Evolutionary conservation across 2,888 invertebrate genomes (phyloP), one percentile per base, ranked within the genome.

Genomic region (Orthosia incerta): DNA sequence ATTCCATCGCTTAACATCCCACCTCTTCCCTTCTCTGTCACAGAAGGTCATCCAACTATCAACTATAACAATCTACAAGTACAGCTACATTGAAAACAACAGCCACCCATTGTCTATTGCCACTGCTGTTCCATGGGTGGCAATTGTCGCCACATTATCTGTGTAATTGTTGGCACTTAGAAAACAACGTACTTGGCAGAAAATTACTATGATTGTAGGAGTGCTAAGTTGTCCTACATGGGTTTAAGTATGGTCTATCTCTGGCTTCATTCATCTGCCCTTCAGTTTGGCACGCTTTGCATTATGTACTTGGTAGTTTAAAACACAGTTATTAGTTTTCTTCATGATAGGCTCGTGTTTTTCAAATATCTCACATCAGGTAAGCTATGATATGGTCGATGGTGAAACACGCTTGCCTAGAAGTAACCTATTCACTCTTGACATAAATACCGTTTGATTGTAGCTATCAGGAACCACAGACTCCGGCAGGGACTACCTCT

Each of bases 151-250:
- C n/a, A n/a, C 57, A 45, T 50, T 76, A 70, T 50, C 63, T 16
- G n/a, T 56, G 45, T 69, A 76, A 76, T 69, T 62, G 48, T 69
- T 57, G 39, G 11, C 63, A 31, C 59, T 45, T 59, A 48, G 59
- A 70, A 11, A 53, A 48, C 45, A 39, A 23, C 5, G 70, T 63
- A 13, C 57, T 76, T 69, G 48, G n/a, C 18, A 26, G n/a, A n/a
- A 57, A 64, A 64, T 76, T 13, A 63, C 63, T 55, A 2, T 63
- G 63, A 48, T 59, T 63, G 18, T 46, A 61, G 39, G 26, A 53
- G 50, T 61, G 45, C 11, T 59, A 11, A 51, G 74, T 39, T 73
- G 74, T 23, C n/a, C 48, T 53, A 55, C 55, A 26, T 48, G 12
- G n/a, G 15, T 13, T 26, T 66, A 46, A 66, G 55, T 74, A 39